Percentiles rank a stretch among this genome's conserved stretches.
Evolutionary conservation across 1,140 invertebrate species (phyloP).

Genomic region (Ips nitidus): DNA sequence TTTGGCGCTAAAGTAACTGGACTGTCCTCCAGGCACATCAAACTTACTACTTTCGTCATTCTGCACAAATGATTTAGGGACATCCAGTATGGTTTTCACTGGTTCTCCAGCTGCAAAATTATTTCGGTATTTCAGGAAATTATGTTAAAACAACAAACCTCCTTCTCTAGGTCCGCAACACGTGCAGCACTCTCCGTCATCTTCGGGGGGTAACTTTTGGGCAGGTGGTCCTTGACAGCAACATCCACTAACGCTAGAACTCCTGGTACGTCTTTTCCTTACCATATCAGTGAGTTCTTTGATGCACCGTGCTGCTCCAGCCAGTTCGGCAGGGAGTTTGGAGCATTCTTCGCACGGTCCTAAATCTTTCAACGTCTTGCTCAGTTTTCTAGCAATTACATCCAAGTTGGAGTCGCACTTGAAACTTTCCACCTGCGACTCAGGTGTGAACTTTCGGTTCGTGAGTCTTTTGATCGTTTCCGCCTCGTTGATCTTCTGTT

Average conservation of each 20-base stretch:
- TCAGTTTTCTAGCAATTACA: conserved; percentile 43
- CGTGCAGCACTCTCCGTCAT: conserved; percentile 23
- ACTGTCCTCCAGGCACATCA: conserved; percentile 5
- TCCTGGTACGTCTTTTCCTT: conserved; percentile 22
- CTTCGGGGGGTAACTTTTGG: neutral
- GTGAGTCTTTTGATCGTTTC: conserved; percentile 42
- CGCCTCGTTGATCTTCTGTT: conserved; percentile 48
- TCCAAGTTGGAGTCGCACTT: conserved; percentile 36
- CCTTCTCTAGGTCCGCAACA: conserved; percentile 22
- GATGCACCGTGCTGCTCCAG: conserved; percentile 37
- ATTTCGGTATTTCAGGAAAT: neutral
- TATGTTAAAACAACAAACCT: conserved; percentile 6
- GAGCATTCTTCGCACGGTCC: conserved; percentile 39
- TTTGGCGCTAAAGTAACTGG: conserved; percentile 21
- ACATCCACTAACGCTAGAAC: neutral
- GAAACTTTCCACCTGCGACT: neutral
- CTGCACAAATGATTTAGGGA: conserved; percentile 18
- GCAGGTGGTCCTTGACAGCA: conserved; percentile 7
- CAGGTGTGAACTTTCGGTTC: conserved; percentile 12
- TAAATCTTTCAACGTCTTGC: conserved; percentile 40
- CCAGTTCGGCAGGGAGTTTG: conserved; percentile 37
- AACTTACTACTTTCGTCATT: conserved; percentile 27
- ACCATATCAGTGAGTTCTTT: conserved; percentile 43
- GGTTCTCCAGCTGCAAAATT: conserved; percentile 7
- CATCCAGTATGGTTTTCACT: conserved; percentile 19